Percentiles rank a stretch among this genome's conserved stretches.
Evolutionary conservation across 2,113 vertebrate genomes (phyloP).

Genomic region (Scalopus aquaticus): DNA sequence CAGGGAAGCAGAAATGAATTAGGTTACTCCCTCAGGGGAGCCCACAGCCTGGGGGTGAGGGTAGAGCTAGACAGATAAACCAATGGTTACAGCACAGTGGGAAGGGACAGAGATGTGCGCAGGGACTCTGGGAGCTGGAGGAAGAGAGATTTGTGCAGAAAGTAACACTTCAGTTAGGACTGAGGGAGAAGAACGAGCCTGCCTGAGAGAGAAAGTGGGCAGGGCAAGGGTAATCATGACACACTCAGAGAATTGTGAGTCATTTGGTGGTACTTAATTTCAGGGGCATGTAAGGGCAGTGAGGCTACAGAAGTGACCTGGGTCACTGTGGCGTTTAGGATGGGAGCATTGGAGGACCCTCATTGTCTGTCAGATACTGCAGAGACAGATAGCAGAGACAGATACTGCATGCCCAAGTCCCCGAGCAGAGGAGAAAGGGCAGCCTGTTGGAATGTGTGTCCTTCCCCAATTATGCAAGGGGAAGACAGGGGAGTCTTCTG

Average conservation of each 20-base stretch:
- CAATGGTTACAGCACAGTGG: not conserved
- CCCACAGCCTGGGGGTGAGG: not conserved
- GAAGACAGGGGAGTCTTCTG: not conserved
- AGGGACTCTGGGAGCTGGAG: not conserved
- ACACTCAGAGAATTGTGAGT: constrained; percentile 4
- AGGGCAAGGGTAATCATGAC: not conserved
- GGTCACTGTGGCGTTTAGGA: not conserved
- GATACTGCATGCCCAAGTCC: not conserved
- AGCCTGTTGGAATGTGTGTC: not conserved
- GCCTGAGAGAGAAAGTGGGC: not conserved
- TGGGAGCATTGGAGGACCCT: not conserved
- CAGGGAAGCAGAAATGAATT: not conserved
- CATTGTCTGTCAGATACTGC: not conserved
- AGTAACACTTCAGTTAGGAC: not conserved
- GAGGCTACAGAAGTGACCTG: not conserved
- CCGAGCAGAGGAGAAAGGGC: not conserved
- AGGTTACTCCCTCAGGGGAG: not conserved
- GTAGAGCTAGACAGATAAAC: not conserved
- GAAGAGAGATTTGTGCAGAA: not conserved
- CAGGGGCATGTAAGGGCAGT: not conserved
- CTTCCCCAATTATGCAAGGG: not conserved
- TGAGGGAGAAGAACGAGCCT: not conserved
- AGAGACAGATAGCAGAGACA: too few relatives aligned
- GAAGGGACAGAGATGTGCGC: not conserved
- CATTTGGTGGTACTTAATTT: constrained; percentile 27